Percentiles rank a stretch among this genome's conserved stretches.
These are phyloP conservation scores for Spatula versicolor DNA, from an alignment of 2,797 vertebrate species.

Conservation along the genomic window DNA sequence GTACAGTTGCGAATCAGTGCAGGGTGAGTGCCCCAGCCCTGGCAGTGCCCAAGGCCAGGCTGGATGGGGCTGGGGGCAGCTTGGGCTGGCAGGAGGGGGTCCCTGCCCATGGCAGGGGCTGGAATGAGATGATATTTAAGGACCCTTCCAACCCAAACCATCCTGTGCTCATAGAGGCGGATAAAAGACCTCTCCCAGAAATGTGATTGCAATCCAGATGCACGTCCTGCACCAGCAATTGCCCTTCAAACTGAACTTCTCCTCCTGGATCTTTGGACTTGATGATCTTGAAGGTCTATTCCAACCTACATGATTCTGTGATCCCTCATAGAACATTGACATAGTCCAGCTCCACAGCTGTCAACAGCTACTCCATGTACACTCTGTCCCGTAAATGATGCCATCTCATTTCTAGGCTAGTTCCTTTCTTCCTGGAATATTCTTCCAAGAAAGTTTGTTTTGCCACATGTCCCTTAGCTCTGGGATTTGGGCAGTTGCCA, in stretches of 20 bases:
- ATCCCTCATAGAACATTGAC: fast-evolving
- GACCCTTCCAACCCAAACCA: background rate
- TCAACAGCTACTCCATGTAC: background rate
- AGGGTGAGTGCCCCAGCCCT: background rate
- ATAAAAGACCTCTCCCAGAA: background rate
- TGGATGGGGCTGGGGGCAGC: background rate
- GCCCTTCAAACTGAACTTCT: background rate
- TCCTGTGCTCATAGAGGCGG: too few species aligned
- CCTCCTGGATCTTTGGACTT: background rate
- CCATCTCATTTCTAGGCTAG: background rate
- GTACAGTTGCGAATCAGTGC: background rate
- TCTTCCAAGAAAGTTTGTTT: background rate
- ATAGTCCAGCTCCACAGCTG: background rate
- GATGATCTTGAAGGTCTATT: background rate
- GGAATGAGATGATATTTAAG: background rate
- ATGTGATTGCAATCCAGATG: background rate
- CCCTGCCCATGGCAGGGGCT: background rate
- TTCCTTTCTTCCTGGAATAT: background rate
- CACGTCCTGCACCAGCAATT: background rate
- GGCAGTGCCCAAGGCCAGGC: background rate
- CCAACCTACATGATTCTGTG: background rate
- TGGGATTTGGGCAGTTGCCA: background rate
- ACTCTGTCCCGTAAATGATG: background rate
- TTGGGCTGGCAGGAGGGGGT: too few species aligned
- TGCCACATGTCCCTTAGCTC: background rate